Base-by-base conservation (phyloP, 2,888 invertebrate species). In the Kryphioiulus occultus region DNA sequence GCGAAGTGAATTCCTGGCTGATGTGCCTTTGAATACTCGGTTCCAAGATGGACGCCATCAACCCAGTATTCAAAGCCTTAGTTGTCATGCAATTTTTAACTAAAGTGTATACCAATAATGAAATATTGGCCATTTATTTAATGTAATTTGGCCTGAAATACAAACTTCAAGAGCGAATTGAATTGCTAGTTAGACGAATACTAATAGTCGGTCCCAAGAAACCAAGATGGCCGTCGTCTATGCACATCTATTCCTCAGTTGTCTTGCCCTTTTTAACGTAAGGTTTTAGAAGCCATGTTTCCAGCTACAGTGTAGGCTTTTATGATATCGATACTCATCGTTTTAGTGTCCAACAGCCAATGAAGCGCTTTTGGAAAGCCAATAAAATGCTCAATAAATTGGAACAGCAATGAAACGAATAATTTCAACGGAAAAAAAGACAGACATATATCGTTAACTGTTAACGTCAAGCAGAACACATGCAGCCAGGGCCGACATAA, bases 351-450 rank as follows among this genome's bases (percentile, higher is more conserved):
- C 42, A 32, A 35, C 42, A 84, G 35, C 84, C 84, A 84, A 84
- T 84, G 42, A n/a, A 42, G 84, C 1, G 35, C 84, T 84, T 42
- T 42, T 84, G 84, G n/a, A 35, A 84, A 84, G 19, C 84, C 42
- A 84, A 84, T 84, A 35, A 84, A 84, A 84, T 84, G 42, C n/a
- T 26, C 42, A 84, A 84, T 84, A 84, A 84, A 84, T 84, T 84
- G 84, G 84, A 68, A 10, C 84, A 84, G 84, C 84, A 84, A 42
- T 84, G 84, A 84, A 84, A 84, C 84, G 42, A 84, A 84, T 42
- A 22, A 84, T 84, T 84, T 35, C 35, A n/a, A 84, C 35, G n/a
- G 42, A 42, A 42, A 84, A n/a, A 84, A 84, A 68, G 26, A n/a
- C 53, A 7, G 53, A 68, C 26, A 68, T 68, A 68, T 68, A 68